A percentile compares a stretch with the other conserved stretches of the same genome.
These are phyloP conservation scores for Cryptoblepharus egeriae DNA, from an alignment of 2,797 vertebrate genomes.

Conservation along the genomic window DNA sequence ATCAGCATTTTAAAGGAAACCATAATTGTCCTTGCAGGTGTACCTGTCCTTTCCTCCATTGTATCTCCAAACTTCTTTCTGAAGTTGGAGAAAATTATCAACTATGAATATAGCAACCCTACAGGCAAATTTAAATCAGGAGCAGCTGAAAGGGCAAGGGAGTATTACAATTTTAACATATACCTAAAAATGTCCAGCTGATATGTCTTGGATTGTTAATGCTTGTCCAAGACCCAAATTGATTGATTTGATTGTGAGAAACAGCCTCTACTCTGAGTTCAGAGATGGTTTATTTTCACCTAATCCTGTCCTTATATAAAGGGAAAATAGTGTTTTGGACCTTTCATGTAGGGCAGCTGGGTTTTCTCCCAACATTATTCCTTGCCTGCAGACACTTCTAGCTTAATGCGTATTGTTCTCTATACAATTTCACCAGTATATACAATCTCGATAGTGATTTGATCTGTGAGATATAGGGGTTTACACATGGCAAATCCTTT, in stretches of 20 bases:
- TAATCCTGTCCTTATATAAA: neutral
- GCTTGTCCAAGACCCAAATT: neutral
- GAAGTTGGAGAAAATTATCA: neutral
- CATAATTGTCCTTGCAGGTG: neutral
- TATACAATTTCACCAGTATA: neutral
- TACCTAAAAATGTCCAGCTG: neutral
- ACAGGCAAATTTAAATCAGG: too few relatives aligned
- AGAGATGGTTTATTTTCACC: neutral
- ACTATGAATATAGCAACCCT: neutral
- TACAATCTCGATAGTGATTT: neutral
- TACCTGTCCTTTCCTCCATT: neutral
- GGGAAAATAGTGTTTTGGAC: neutral
- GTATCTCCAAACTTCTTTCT: neutral
- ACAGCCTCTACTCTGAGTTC: neutral
- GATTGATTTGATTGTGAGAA: neutral
- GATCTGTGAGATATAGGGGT: neutral
- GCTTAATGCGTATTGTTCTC: neutral
- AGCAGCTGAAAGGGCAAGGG: neutral
- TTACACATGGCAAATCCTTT: neutral
- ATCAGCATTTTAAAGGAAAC: neutral
- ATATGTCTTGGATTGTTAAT: too few relatives aligned
- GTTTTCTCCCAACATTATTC: neutral
- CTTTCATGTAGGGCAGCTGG: neutral
- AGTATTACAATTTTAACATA: neutral
- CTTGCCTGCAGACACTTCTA: neutral